These are phyloP conservation scores for Entomobrya proxima DNA, from an alignment of 2,888 invertebrate species.

Conservation along the genomic window DNA sequence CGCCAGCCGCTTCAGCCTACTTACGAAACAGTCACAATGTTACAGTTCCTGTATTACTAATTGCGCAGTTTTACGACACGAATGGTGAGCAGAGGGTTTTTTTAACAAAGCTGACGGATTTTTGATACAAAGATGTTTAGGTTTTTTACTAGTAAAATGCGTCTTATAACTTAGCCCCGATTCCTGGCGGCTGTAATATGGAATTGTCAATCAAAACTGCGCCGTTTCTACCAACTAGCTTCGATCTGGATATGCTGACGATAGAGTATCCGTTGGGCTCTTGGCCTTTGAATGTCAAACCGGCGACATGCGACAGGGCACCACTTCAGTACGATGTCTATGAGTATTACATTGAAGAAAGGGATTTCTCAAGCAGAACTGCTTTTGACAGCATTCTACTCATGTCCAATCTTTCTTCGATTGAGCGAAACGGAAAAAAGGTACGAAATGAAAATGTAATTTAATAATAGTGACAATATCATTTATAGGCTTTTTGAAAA, in stretches of 20 bases:
- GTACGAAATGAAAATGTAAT: too few relatives aligned
- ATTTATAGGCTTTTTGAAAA: background rate
- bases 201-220: constrained; percentile 82
- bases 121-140: too few relatives aligned
- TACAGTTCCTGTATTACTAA: constrained; percentile 77
- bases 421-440: constrained; percentile 79
- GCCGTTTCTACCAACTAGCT: constrained; percentile 81
- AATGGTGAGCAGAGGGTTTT: too few relatives aligned
- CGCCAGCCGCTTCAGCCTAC: constrained; percentile 77
- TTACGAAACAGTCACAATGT: constrained; percentile 78
- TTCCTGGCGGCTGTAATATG: constrained; percentile 88
- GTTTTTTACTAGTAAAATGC: too few relatives aligned
- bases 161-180: constrained; percentile 80
- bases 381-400: constrained; percentile 82
- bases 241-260: constrained; percentile 78
- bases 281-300: constrained; percentile 76
- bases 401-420: constrained; percentile 82
- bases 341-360: constrained; percentile 82
- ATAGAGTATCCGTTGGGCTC: constrained; percentile 80
- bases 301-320: constrained; percentile 77
- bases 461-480: background rate
- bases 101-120: too few relatives aligned
- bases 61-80: constrained; percentile 80
- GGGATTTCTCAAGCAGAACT: constrained; percentile 79
- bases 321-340: constrained; percentile 80